phyloP scores from a whole-genome alignment of 2,113 vertebrate species.

The Lophochroa leadbeateri region DNA sequence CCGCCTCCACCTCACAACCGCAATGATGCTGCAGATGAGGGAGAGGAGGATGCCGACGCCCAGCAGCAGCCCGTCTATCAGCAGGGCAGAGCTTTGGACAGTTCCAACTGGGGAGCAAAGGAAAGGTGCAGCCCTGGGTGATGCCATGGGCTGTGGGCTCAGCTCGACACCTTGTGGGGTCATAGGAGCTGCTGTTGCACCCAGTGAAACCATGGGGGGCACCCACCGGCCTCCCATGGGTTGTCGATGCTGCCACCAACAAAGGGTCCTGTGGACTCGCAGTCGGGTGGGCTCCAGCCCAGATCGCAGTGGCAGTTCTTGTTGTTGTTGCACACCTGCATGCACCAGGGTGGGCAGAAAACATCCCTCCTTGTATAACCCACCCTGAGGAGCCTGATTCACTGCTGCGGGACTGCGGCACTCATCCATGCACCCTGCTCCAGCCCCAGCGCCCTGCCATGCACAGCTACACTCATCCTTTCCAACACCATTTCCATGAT shows the following conservation, averaged over 20 bases:
- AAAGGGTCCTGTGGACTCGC: background rate
- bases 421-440: background rate
- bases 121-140: fast-evolving
- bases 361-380: background rate
- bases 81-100: background rate
- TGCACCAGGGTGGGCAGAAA: background rate
- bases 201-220: fast-evolving
- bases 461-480: background rate
- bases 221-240: background rate
- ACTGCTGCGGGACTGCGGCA: background rate
- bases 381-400: background rate
- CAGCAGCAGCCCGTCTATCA: background rate
- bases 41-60: background rate
- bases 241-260: background rate
- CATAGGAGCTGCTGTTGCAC: background rate
- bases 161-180: fast-evolving
- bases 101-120: background rate
- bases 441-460: background rate
- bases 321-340: slow-evolving; percentile 32
- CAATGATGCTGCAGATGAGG: background rate
- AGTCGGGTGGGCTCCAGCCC: slow-evolving; percentile 6
- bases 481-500: background rate
- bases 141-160: background rate
- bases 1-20: background rate
- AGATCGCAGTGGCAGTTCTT: background rate